phyloP scores from a whole-genome alignment of 2,888 invertebrate genomes.

The Dryocosmus kuriphilus region DNA sequence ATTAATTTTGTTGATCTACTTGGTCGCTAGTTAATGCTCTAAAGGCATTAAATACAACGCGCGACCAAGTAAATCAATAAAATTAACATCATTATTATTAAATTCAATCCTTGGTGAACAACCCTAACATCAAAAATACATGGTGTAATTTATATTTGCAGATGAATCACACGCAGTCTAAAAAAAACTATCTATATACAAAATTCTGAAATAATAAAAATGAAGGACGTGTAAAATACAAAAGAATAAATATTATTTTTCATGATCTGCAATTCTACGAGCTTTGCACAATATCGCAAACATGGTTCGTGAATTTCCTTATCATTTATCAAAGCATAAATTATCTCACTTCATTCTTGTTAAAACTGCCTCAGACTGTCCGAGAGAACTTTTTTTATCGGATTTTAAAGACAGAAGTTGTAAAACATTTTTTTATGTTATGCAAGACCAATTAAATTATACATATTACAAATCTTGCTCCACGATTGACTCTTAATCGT shows the following conservation, averaged over 20 bases:
- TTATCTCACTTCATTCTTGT: slow-evolving; percentile 15
- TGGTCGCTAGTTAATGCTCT: no score
- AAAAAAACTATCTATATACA: no score
- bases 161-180: not conserved
- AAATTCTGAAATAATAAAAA: not conserved
- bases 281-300: slow-evolving; percentile 27
- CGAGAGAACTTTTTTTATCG: not conserved
- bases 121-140: no score
- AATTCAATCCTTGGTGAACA: no score
- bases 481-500: not conserved
- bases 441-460: not conserved
- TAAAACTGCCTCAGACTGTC: not conserved
- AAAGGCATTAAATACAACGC: no score
- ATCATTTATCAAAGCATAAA: slow-evolving; percentile 33
- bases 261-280: not conserved
- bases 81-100: no score
- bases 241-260: not conserved
- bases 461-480: not conserved
- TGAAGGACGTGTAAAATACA: not conserved
- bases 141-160: no score
- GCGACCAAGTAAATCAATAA: no score
- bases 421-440: not conserved
- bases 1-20: no score
- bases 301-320: slow-evolving; percentile 15
- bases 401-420: not conserved